Base-by-base conservation (phyloP, 2,888 invertebrate species). In the Aproaerema taeniolella region DNA sequence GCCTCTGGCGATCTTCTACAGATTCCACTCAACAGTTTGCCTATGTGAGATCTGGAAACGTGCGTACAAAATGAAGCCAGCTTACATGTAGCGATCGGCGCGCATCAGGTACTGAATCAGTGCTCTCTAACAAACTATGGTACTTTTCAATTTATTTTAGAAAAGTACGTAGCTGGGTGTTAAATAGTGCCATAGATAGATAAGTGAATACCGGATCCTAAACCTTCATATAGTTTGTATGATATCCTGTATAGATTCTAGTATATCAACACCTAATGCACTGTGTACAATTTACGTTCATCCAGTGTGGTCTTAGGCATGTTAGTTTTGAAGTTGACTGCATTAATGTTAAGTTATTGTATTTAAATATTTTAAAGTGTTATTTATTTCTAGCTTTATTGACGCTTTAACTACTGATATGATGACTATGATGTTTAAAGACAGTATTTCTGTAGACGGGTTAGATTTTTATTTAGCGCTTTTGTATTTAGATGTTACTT, bases 11-110 rank as follows among this genome's bases (percentile, higher is more conserved):
- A 97, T 97, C 46, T 97, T 97, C 81, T 97, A 96, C 80, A 89
- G 97, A 44, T 97, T 97, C 78, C 97, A 97, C 70, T 96, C 96
- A 30, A 96, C 97, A 0, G 97, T 98, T 1, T 97, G 97, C 67
- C 88, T 98, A 42, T 97, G 97, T 73, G 97, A 97, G 79, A 96
- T 98, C 60, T 98, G 97, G 98, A 97, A 97, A 78, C 89, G 94
- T 53, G 96, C 97, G 5, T 98, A 97, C 75, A 97, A 97, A 82
- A 93, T 95, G 67, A 95, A 95, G 64, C 94, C 94, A 1, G 91
- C 93, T 63, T 93, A 93, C 64, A 94, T 94, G 93, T 94, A 92
- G 89, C 85, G 77, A 75, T 67, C 58, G 67, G 69, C 57, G 54
- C 67, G 57, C 54, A 76, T 70, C 66, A 83, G 76, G 61, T 71